Conservation (phyloP, 2,888 invertebrate genomes). For the Taenaris catops region DNA sequence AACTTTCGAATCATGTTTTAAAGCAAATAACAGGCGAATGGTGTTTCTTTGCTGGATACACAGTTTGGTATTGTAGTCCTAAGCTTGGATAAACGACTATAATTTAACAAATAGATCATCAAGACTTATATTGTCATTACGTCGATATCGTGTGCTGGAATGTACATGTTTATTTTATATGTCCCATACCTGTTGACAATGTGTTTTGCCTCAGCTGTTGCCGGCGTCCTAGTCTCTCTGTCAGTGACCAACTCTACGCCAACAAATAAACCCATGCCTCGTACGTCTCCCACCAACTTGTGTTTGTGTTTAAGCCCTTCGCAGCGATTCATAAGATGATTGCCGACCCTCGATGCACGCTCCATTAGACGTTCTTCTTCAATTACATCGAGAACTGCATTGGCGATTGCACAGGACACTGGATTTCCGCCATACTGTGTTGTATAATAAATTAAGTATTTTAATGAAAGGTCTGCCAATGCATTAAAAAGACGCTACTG, state of each 20-base stretch:
- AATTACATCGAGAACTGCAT: slow-evolving; percentile 96
- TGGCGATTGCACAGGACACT: slow-evolving; percentile 97
- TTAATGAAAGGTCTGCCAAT: no score
- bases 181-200: slow-evolving; percentile 84
- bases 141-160: no score
- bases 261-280: slow-evolving; percentile 96
- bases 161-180: no score
- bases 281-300: slow-evolving; percentile 90
- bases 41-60: no score
- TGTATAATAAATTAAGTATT: no score
- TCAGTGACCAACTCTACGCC: slow-evolving; percentile 95
- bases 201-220: slow-evolving; percentile 89
- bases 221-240: slow-evolving; percentile 87
- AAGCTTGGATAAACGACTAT: no score
- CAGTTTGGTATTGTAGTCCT: no score
- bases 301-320: slow-evolving; percentile 86
- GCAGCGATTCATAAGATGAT: slow-evolving; percentile 85
- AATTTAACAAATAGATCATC: no score
- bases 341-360: slow-evolving; percentile 90
- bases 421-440: slow-evolving; percentile 99
- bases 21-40: no score
- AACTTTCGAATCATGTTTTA: no score
- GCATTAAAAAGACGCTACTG: no score
- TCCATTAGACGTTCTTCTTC: slow-evolving; percentile 92
- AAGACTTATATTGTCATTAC: no score